Evolutionary conservation across 1,140 invertebrate genomes (phyloP).

Genomic region (Solen grandis): DNA sequence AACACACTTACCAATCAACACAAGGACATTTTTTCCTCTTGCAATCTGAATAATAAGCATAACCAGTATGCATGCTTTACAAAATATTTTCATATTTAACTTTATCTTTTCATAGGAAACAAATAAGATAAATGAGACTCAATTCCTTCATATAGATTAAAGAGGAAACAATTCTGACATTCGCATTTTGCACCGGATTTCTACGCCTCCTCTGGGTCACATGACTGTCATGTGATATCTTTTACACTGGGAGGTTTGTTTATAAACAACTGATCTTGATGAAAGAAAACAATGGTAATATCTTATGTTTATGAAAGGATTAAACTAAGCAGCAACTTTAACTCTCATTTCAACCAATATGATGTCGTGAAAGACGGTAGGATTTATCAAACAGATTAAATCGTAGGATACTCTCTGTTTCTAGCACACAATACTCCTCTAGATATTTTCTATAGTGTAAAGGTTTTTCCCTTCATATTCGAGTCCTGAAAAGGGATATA

Average conservation of each 20-base stretch:
- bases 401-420: not conserved
- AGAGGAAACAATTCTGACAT: not conserved
- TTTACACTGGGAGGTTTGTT: not conserved
- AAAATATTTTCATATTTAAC: no score
- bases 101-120: no score
- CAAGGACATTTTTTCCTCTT: constrained; percentile 45
- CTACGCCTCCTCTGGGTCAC: constrained; percentile 28
- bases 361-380: not conserved
- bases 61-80: no score
- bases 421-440: no score
- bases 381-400: not conserved
- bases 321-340: not conserved
- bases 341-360: not conserved
- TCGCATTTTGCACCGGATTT: not conserved
- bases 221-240: constrained; percentile 35
- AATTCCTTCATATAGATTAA: not conserved
- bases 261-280: no score
- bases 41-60: not conserved
- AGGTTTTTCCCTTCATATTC: no score
- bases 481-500: no score
- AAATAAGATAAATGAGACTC: not conserved
- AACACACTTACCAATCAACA: constrained; percentile 42
- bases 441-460: no score
- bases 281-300: not conserved
- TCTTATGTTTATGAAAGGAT: not conserved